Evolutionary conservation across 2,113 vertebrate genomes (phyloP).

Genomic region (Ophthalmolycus amberensis): DNA sequence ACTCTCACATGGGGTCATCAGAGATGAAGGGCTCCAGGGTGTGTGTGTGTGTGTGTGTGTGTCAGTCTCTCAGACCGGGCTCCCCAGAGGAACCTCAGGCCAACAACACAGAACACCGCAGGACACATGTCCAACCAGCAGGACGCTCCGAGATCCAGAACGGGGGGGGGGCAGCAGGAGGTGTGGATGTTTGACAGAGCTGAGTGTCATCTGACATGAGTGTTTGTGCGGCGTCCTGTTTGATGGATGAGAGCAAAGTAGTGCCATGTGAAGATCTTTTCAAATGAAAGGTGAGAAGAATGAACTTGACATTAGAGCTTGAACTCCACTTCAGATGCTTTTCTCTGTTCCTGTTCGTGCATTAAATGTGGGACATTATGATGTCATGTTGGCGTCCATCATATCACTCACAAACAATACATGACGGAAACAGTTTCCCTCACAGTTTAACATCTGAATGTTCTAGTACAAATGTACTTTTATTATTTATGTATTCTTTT

Average conservation of each 20-base stretch:
- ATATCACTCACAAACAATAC: background rate
- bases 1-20: background rate
- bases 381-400: background rate
- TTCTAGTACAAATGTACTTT: no score
- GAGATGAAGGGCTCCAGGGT: background rate
- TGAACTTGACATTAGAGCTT: background rate
- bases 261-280: background rate
- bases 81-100: background rate
- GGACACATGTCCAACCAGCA: constrained; percentile 10
- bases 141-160: background rate
- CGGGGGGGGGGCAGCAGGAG: background rate
- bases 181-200: constrained; percentile 10
- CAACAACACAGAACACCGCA: background rate
- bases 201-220: background rate
- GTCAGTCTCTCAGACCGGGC: background rate
- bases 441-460: background rate
- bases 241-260: background rate
- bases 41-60: background rate
- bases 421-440: background rate
- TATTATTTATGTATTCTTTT: no score
- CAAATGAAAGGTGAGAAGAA: no score
- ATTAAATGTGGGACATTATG: background rate
- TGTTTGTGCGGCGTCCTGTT: background rate
- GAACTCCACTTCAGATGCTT: background rate
- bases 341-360: background rate